A percentile compares a stretch with the other conserved stretches of the same genome.
Evolutionary conservation across 1,140 invertebrate species (phyloP).

Genomic region (Ganaspis sp.): DNA sequence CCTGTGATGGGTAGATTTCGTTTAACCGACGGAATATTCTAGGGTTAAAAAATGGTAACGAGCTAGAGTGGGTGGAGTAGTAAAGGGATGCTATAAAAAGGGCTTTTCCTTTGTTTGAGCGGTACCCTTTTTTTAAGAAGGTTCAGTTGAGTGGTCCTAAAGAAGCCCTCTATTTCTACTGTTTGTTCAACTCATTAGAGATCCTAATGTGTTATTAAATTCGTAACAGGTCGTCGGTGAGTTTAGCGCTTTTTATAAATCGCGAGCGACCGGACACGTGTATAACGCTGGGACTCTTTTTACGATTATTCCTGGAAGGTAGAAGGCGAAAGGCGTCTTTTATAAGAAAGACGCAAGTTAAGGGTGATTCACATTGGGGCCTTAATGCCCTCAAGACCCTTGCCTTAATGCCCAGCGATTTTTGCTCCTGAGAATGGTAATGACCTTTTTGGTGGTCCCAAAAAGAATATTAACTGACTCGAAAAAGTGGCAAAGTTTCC

Average conservation of each 20-base stretch:
- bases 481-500: slow-evolving; percentile 9
- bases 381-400: neutral
- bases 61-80: slow-evolving; percentile 23
- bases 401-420: slow-evolving; percentile 19
- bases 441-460: slow-evolving; percentile 15
- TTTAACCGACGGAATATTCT: neutral
- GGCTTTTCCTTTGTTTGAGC: slow-evolving; percentile 13
- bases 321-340: slow-evolving; percentile 29
- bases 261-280: slow-evolving; percentile 24
- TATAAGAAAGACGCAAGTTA: neutral
- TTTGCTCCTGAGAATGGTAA: slow-evolving; percentile 16
- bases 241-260: slow-evolving; percentile 37
- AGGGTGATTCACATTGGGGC: slow-evolving; percentile 13
- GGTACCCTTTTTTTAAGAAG: slow-evolving; percentile 22
- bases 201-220: slow-evolving; percentile 52
- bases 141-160: slow-evolving; percentile 24
- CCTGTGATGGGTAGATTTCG: slow-evolving; percentile 8
- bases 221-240: slow-evolving; percentile 43
- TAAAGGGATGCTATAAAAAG: slow-evolving; percentile 5
- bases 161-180: slow-evolving; percentile 28
- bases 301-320: slow-evolving; percentile 45
- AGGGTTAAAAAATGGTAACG: slow-evolving; percentile 26
- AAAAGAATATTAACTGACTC: slow-evolving; percentile 9
- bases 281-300: slow-evolving; percentile 36
- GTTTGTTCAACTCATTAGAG: slow-evolving; percentile 53